Evolutionary conservation across 37 sponge, comb jelly and placozoan genomes (phyloP).

Genomic region (Spongilla lacustris): DNA sequence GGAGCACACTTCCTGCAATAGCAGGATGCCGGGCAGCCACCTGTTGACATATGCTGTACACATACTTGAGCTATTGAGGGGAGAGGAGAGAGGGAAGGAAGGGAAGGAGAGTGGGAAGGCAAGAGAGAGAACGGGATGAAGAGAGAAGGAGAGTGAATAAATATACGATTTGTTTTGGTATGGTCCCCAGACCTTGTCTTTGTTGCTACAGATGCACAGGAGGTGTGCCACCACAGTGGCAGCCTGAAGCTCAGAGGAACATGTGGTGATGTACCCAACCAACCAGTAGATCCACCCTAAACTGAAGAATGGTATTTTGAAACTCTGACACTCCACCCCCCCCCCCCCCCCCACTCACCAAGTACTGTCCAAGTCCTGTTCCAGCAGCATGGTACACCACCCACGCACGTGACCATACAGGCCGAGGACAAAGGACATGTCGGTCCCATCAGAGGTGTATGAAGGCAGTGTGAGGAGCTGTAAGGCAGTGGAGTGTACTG

Average conservation of each 20-base stretch:
- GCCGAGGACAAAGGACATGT: background rate
- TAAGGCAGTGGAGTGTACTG: background rate
- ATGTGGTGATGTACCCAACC: background rate
- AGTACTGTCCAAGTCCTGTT: background rate
- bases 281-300: background rate
- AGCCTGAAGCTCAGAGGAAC: slow-evolving; percentile 34
- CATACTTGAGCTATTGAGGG: background rate
- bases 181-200: slow-evolving; percentile 11
- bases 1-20: background rate
- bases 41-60: background rate
- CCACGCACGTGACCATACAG: background rate
- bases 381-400: background rate
- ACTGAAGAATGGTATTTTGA: background rate
- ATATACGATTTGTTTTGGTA: background rate
- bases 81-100: background rate
- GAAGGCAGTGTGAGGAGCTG: background rate
- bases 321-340: background rate
- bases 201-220: background rate
- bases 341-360: background rate
- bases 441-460: background rate
- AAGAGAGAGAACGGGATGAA: background rate
- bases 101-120: background rate
- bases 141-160: too few relatives aligned
- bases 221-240: slow-evolving; percentile 19
- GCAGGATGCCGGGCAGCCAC: background rate